Evolutionary conservation across 2,113 vertebrate genomes (phyloP).

Genomic region (Cygnus atratus): DNA sequence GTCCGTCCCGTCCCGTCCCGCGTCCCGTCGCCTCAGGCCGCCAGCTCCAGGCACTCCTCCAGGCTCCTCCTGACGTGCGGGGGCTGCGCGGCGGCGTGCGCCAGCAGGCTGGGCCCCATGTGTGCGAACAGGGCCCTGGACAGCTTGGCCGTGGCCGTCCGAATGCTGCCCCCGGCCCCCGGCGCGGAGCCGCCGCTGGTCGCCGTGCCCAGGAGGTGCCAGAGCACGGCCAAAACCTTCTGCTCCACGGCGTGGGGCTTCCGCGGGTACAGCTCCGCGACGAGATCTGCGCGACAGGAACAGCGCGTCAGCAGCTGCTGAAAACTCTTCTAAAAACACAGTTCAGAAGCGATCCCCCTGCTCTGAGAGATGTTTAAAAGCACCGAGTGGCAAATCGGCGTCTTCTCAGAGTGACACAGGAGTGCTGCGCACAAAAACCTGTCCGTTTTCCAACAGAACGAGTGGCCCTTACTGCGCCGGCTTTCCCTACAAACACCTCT

Average conservation of each 20-base stretch:
- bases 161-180: slow-evolving; percentile 81
- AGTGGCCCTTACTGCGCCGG: rapidly evolving
- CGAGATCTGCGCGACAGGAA: slow-evolving; percentile 78
- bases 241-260: slow-evolving; percentile 89
- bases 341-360: neutral
- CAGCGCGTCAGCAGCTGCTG: no score
- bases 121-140: slow-evolving; percentile 84
- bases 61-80: slow-evolving; percentile 80
- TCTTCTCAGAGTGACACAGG: neutral
- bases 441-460: neutral
- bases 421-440: neutral
- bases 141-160: slow-evolving; percentile 80
- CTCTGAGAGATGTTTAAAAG: neutral
- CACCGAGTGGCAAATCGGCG: neutral
- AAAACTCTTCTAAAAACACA: no score
- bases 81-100: slow-evolving; percentile 80
- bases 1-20: no score
- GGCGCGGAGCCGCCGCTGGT: slow-evolving; percentile 82
- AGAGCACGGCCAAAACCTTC: slow-evolving; percentile 86
- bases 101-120: slow-evolving; percentile 83
- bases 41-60: slow-evolving; percentile 80
- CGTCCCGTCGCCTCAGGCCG: no score
- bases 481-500: neutral
- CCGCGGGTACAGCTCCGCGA: slow-evolving; percentile 84
- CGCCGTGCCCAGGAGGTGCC: slow-evolving; percentile 87